phyloP scores from a whole-genome alignment of 2,797 vertebrate species.

The Gymnoscopelus microlampas region DNA sequence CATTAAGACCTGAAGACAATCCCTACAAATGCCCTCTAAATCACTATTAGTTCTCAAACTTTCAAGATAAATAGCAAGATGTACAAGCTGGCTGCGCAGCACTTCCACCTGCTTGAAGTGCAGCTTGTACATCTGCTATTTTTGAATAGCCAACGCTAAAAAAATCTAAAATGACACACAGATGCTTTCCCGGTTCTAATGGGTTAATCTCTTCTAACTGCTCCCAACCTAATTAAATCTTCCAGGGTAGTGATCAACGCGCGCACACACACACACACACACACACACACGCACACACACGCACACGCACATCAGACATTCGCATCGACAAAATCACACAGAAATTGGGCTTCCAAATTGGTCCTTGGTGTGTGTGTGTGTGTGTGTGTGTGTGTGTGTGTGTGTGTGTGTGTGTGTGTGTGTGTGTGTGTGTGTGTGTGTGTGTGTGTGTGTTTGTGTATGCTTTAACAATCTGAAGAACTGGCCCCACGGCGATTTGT shows the following conservation, averaged over 20 bases:
- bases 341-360: slow-evolving; percentile 55
- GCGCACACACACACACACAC: slow-evolving; percentile 10
- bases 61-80: too few relatives aligned
- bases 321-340: background rate
- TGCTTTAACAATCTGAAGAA: slow-evolving; percentile 63
- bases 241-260: slow-evolving; percentile 57
- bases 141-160: too few relatives aligned
- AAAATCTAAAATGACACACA: too few relatives aligned
- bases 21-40: too few relatives aligned
- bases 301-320: slow-evolving; percentile 3
- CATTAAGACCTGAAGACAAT: too few relatives aligned
- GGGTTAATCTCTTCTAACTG: slow-evolving; percentile 76
- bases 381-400: slow-evolving; percentile 2
- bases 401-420: slow-evolving; percentile 1
- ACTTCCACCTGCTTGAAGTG: too few relatives aligned
- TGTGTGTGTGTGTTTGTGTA: background rate
- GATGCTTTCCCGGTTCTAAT: too few relatives aligned
- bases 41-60: too few relatives aligned
- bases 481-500: slow-evolving; percentile 46
- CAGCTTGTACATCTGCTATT: too few relatives aligned
- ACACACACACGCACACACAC: slow-evolving; percentile 13
- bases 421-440: slow-evolving; percentile 2
- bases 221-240: slow-evolving; percentile 80
- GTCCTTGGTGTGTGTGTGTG: slow-evolving; percentile 56
- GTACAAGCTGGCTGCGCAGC: too few relatives aligned